A percentile compares a stretch with the other conserved stretches of the same genome.
phyloP scores from a whole-genome alignment of 2,888 invertebrate genomes.

The Drosophila kambysellisi region DNA sequence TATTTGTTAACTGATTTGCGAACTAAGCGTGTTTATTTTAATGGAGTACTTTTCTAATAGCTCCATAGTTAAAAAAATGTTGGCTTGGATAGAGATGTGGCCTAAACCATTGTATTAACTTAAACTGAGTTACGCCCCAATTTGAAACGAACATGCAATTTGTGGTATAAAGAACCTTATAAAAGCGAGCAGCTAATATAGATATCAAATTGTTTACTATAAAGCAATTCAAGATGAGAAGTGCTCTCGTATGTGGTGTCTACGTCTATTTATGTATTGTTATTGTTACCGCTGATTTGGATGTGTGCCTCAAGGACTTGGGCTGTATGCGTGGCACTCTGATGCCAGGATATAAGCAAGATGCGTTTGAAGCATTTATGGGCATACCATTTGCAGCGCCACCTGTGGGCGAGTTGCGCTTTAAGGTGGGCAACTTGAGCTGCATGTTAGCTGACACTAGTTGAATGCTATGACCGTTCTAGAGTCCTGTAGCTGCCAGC shows the following conservation, averaged over 20 bases:
- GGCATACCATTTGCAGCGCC: conserved; percentile 84
- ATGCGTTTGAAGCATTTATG: conserved; percentile 81
- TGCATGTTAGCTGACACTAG: background rate
- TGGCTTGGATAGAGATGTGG: background rate
- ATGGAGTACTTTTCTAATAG: background rate
- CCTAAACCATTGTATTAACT: background rate
- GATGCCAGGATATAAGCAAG: conserved; percentile 72
- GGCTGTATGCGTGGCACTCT: conserved; percentile 77
- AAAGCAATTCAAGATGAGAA: conserved; percentile 12
- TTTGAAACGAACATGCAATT: conserved; percentile 23
- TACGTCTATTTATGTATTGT: background rate
- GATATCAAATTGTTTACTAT: background rate
- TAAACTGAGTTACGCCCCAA: conserved; percentile 1
- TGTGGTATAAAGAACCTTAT: background rate
- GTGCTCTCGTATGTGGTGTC: background rate
- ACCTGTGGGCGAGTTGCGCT: conserved; percentile 79
- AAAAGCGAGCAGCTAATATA: conserved; percentile 7
- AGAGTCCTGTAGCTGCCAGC: conserved; percentile 78
- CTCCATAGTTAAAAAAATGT: background rate
- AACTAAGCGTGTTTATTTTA: background rate
- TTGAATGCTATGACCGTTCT: background rate
- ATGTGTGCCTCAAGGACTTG: conserved; percentile 70
- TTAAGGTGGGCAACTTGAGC: conserved; percentile 65
- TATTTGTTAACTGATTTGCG: background rate
- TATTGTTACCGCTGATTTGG: conserved; percentile 34